Evolutionary conservation across 2,888 invertebrate species (phyloP).

Genomic region (Pelosia muscerda): DNA sequence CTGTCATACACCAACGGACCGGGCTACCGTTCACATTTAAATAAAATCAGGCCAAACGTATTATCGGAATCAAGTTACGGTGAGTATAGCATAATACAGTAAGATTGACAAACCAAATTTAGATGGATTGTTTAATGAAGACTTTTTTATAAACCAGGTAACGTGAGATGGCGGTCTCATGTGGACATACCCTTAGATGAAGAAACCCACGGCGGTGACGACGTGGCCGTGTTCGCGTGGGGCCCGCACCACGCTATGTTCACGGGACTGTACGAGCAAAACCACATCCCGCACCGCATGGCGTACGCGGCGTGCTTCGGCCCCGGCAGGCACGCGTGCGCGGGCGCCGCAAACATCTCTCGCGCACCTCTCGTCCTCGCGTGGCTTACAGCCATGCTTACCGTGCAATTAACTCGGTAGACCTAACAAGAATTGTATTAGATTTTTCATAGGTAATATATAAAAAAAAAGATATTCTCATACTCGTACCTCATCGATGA

Average conservation of each 20-base stretch:
- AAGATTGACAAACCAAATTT: too few species aligned
- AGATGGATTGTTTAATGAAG: too few species aligned
- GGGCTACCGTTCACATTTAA: conserved; percentile 86
- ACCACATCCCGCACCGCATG: conserved; percentile 91
- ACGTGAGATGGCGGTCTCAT: conserved; percentile 60
- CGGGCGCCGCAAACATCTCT: neutral
- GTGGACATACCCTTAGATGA: conserved; percentile 85
- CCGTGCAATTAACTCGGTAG: neutral
- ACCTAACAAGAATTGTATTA: neutral
- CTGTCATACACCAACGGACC: conserved; percentile 86
- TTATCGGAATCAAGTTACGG: conserved; percentile 68
- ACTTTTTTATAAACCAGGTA: conserved; percentile 53
- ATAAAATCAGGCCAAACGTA: conserved; percentile 84
- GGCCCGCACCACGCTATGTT: conserved; percentile 92
- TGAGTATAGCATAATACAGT: too few species aligned
- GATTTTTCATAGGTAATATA: too few species aligned
- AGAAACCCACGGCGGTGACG: conserved; percentile 93
- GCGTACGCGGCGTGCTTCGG: conserved; percentile 91
- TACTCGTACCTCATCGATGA: too few species aligned
- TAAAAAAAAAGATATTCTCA: too few species aligned
- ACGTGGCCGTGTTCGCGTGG: conserved; percentile 89
- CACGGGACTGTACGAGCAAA: conserved; percentile 92
- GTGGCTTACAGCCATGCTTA: neutral
- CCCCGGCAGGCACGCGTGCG: conserved; percentile 41
- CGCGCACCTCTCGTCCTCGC: neutral